Evolutionary conservation across 2,113 vertebrate genomes (phyloP).

Genomic region (Hassar affinis): DNA sequence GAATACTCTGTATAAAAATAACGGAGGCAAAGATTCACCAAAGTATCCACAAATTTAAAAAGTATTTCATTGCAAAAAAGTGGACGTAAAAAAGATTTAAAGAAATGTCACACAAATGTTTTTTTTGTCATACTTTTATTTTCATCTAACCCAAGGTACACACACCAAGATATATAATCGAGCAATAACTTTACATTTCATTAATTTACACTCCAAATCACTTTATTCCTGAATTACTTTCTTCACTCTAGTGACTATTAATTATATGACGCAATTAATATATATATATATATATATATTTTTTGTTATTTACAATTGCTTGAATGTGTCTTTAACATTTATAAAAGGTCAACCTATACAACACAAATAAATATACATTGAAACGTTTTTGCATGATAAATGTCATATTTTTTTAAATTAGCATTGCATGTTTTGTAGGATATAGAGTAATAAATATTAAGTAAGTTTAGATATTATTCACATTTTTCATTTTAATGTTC

Average conservation of each 20-base stretch:
- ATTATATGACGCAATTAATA: not conserved
- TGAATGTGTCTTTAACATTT: constrained; percentile 25
- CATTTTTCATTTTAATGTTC: not conserved
- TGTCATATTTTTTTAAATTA: not conserved
- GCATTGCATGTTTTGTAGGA: not conserved
- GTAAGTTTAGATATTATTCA: not conserved
- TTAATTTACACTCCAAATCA: constrained; percentile 48
- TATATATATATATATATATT: not conserved
- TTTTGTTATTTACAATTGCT: constrained; percentile 45
- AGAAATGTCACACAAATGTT: constrained; percentile 14
- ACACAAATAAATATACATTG: constrained; percentile 27
- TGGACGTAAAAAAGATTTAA: constrained; percentile 18
- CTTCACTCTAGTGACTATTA: not conserved
- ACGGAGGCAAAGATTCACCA: constrained; percentile 67
- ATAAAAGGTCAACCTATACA: constrained; percentile 37
- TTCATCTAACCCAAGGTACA: constrained; percentile 61
- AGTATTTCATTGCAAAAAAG: constrained; percentile 21
- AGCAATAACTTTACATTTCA: constrained; percentile 59
- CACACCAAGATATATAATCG: constrained; percentile 53
- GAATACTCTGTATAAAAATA: constrained; percentile 82
- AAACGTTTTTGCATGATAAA: constrained; percentile 1
- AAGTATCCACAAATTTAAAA: constrained; percentile 40
- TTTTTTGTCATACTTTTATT: constrained; percentile 47
- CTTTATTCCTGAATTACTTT: constrained; percentile 22
- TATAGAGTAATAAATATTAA: constrained; percentile 5